Evolutionary conservation across 2,888 invertebrate species (phyloP), one percentile per base, ranked within the genome.

Genomic region (Coremacera marginata): DNA sequence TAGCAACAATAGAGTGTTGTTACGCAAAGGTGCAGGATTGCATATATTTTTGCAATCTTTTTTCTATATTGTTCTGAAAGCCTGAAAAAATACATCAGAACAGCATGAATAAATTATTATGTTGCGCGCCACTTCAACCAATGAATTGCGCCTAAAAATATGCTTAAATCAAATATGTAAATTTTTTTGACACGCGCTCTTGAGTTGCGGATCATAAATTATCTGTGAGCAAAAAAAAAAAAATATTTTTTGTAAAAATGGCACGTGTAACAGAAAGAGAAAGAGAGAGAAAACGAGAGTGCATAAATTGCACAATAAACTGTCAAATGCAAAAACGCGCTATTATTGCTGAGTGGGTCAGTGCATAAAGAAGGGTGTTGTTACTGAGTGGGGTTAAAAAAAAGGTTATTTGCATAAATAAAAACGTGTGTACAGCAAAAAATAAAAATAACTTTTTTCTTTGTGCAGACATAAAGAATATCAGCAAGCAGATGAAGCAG

Each of bases 101-200:
- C n/a, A 9, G 31, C 34, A 75, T 75, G 75, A 67, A 75, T 75
- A 75, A 75, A 75, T 75, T 74, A 74, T 34, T 60, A 76, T 77
- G 76, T 77, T 74, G 73, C 74, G 77, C 55, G 76, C 76, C 78
- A 74, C 78, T 78, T 78, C 63, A 70, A 75, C 5, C 19, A 16
- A 44, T 60, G 60, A 27, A 55, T 27, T 78, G 77, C 81, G 80
- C 81, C 81, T 76, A 70, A 77, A 79, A 77, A 77, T 80, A 80
- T 79, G 77, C 75, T 68, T 57, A 63, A 71, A 83, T 82, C 78
- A 84, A 83, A 84, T 83, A 84, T 84, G 84, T 79, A 77, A 84
- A 84, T 84, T 83, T 80, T 77, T 71, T 70, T 77, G 76, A 65
- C 70, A 55, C 70, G 70, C 71, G 76, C 57, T 51, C 65, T 70